phyloP scores from a whole-genome alignment of 2,797 vertebrate genomes.

The Choloepus didactylus region DNA sequence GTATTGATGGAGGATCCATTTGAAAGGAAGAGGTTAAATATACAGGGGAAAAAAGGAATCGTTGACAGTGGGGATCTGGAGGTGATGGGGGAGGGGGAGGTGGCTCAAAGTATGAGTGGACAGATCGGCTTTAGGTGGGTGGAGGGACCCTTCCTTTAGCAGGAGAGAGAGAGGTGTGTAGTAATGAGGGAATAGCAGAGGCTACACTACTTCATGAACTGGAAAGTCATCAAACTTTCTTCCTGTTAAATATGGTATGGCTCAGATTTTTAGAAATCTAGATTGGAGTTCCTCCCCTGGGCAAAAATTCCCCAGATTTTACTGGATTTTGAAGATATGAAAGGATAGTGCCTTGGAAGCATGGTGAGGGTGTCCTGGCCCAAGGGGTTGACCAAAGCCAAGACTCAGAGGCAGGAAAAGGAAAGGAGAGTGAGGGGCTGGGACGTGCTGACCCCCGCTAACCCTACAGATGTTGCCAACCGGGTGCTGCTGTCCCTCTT shows the following conservation, averaged over 20 bases:
- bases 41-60: background rate
- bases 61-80: background rate
- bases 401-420: accelerated
- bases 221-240: background rate
- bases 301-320: background rate
- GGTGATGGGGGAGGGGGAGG: background rate
- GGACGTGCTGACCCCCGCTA: background rate
- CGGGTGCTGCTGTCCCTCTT: slow-evolving; percentile 94
- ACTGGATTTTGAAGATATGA: too few species aligned
- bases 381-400: accelerated
- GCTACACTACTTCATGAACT: background rate
- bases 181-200: background rate
- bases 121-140: background rate
- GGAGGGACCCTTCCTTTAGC: background rate
- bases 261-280: background rate
- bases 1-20: background rate
- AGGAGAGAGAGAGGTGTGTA: background rate
- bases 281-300: background rate
- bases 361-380: accelerated
- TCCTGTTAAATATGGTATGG: background rate
- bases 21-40: background rate
- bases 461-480: slow-evolving; percentile 92
- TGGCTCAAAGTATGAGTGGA: background rate
- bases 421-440: accelerated
- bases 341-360: background rate